These are phyloP conservation scores for Ophion ellenae DNA, from an alignment of 2,888 invertebrate species.

Conservation along the genomic window DNA sequence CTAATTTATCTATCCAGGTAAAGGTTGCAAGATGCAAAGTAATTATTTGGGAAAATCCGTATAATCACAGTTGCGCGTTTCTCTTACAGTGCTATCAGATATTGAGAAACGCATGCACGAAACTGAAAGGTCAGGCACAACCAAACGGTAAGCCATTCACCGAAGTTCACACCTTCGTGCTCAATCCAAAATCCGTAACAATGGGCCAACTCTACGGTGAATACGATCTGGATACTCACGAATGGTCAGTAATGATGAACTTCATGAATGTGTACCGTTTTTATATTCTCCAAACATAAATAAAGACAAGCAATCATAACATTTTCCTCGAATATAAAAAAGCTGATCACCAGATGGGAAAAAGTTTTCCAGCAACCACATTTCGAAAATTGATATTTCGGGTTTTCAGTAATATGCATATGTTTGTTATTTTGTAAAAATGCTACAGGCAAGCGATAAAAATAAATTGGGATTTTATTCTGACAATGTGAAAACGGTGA, in stretches of 20 bases:
- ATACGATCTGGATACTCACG: slow-evolving; percentile 91
- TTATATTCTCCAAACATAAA: not conserved
- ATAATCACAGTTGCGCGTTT: not conserved
- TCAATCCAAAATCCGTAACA: slow-evolving; percentile 93
- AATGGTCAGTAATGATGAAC: slow-evolving; percentile 86
- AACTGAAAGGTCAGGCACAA: slow-evolving; percentile 87
- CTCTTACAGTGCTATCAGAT: slow-evolving; percentile 87
- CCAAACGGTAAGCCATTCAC: slow-evolving; percentile 90
- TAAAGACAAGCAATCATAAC: too few species aligned
- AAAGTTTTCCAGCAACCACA: too few species aligned
- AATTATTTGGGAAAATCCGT: not conserved
- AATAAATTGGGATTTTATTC: too few species aligned
- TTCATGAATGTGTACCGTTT: not conserved
- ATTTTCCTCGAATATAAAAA: too few species aligned
- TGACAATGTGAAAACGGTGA: too few species aligned
- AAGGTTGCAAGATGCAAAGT: too few species aligned
- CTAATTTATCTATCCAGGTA: too few species aligned
- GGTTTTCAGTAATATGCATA: too few species aligned
- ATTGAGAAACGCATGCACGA: slow-evolving; percentile 88
- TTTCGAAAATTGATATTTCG: too few species aligned
- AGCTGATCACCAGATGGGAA: too few species aligned
- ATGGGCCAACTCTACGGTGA: slow-evolving; percentile 95
- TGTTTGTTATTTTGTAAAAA: too few species aligned
- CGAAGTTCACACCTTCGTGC: slow-evolving; percentile 86
- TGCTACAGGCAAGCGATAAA: too few species aligned